Evolutionary conservation across 2,797 vertebrate genomes (phyloP).

Genomic region (Cichlasoma orientale): DNA sequence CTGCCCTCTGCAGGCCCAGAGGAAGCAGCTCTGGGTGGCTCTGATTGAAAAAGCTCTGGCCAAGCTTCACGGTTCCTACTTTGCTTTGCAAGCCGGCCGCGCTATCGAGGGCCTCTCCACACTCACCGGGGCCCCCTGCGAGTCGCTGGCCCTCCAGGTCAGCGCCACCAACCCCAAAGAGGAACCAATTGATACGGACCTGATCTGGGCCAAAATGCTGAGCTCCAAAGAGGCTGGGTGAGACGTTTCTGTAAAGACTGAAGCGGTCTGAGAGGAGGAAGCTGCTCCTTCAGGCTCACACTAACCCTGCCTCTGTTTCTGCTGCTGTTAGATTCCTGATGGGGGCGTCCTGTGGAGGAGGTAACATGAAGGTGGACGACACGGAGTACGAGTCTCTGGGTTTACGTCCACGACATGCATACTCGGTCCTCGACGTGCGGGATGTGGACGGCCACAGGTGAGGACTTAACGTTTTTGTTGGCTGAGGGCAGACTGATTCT

Average conservation of each 20-base stretch:
- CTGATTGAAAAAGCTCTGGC: conserved; percentile 95
- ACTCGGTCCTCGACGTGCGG: conserved; percentile 90
- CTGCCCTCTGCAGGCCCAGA: conserved; percentile 83
- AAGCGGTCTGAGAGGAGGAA: neutral
- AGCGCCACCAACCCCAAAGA: conserved; percentile 95
- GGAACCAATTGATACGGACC: conserved; percentile 94
- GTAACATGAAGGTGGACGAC: conserved; percentile 96
- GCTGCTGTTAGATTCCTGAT: conserved; percentile 87
- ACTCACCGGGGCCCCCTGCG: conserved; percentile 92
- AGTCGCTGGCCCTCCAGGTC: conserved; percentile 94
- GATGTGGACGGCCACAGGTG: conserved; percentile 90
- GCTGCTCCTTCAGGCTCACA: neutral
- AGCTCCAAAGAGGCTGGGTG: conserved; percentile 98
- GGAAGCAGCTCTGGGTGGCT: conserved; percentile 95
- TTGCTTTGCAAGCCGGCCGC: conserved; percentile 91
- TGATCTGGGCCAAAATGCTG: conserved; percentile 98
- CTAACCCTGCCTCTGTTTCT: neutral
- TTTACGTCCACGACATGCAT: conserved; percentile 90
- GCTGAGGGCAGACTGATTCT: neutral
- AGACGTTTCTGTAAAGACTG: neutral
- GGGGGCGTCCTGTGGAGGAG: conserved; percentile 93
- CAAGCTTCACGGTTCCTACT: conserved; percentile 96
- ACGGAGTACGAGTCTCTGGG: conserved; percentile 89
- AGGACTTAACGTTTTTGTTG: neutral
- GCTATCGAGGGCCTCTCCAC: conserved; percentile 96